Evolutionary conservation across 2,888 invertebrate species (phyloP), one percentile per base, ranked within the genome.

Genomic region (Lycophotia porphyrea): DNA sequence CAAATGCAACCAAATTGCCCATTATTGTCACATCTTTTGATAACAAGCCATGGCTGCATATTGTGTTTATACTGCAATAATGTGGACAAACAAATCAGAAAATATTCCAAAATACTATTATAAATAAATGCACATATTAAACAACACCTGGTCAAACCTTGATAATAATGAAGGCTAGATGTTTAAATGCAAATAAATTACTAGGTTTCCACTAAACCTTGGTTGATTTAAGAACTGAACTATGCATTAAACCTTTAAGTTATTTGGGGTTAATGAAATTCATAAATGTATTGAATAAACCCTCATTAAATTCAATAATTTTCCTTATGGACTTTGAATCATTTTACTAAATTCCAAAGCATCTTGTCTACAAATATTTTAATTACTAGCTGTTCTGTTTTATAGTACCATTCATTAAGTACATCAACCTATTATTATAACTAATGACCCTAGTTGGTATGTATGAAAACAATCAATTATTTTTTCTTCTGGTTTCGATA

Each of bases 401-500:
- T 9, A 13, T 13, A 44, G 5, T 24, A 34, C 34, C n/a, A 39
- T 39, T 44, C 13, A 55, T 74, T 72, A 70, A 60, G n/a, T 34
- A 42, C 49, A 34, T 69, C 66, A 13, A 66, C 49, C 31, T 39
- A 58, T 9, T 39, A 58, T 13, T 55, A 24, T 49, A 84, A 49
- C 1, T 1, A 72, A 64, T 61, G 11, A 55, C 49, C 63, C 70
- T 65, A 77, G 82, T 82, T 81, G 68, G 64, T 71, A 44, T 31
- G 15, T 34, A 42, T 34, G 39, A 81, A 82, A 77, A 76, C 77
- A 82, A 75, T 70, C 70, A 80, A 86, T 84, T 74, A 80, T 64
- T 84, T 83, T 72, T 79, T 85, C 87, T 91, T 89, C 89, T 90
- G 89, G 89, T 89, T 84, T 82, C 55, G 86, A 89, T 92, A 90